Conservation (phyloP, 2,113 vertebrate species). For the Hypomesus transpacificus region DNA sequence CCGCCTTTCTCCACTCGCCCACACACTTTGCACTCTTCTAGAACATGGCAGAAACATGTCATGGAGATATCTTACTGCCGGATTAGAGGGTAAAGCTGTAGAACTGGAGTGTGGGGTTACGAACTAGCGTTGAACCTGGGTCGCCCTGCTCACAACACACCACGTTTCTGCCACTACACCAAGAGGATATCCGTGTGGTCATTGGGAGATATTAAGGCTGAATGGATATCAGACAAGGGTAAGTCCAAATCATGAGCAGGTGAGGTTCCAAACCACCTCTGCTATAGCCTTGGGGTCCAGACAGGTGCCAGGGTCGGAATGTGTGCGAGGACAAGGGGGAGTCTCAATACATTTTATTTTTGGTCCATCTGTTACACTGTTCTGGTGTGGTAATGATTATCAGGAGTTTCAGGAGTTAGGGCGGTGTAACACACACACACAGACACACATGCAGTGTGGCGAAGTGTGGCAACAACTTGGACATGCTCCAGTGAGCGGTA, state of each 20-base stretch:
- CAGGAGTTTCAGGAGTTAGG: constrained; percentile 15
- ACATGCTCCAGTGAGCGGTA: constrained; percentile 34
- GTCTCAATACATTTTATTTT: constrained; percentile 34
- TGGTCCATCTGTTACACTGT: constrained; percentile 33
- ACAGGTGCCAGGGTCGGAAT: neutral
- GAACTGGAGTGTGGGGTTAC: too few species aligned
- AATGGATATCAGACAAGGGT: too few species aligned
- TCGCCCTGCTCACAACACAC: too few species aligned
- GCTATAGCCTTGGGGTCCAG: neutral
- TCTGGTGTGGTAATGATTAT: constrained; percentile 47
- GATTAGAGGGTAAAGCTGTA: too few species aligned
- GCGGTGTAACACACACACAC: constrained; percentile 10
- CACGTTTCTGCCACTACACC: too few species aligned
- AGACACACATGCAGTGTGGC: neutral
- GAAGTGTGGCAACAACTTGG: constrained; percentile 26
- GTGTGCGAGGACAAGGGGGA: constrained; percentile 7
- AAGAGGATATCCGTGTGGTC: too few species aligned
- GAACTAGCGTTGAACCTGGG: too few species aligned
- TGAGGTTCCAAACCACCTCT: too few species aligned
- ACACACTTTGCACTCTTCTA: neutral
- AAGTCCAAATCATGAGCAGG: too few species aligned
- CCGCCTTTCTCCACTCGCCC: neutral
- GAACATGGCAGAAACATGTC: neutral
- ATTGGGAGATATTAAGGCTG: too few species aligned
- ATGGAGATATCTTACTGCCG: neutral